Percentiles rank a stretch among this genome's conserved stretches.
These are phyloP conservation scores for Oceanodroma leucorhoa DNA, from an alignment of 2,797 vertebrate genomes.

Conservation along the genomic window DNA sequence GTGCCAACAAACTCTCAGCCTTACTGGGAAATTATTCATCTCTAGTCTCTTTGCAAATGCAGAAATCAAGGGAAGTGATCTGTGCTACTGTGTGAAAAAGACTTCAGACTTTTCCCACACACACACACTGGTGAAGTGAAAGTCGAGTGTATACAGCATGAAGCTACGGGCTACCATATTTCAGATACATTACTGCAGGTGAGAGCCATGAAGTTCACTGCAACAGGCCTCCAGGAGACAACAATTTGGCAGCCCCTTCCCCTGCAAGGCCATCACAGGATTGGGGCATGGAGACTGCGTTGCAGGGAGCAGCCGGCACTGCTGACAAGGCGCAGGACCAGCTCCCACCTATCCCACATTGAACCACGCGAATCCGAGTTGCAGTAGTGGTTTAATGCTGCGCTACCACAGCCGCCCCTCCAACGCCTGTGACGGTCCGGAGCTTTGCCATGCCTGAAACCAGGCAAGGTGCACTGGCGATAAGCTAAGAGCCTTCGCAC, in stretches of 20 bases:
- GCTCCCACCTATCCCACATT: not conserved
- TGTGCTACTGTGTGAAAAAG: not conserved
- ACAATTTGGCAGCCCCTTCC: not conserved
- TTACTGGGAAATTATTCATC: not conserved
- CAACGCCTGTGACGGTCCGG: rapidly evolving
- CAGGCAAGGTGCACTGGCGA: not conserved
- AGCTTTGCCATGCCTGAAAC: not conserved
- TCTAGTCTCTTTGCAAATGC: not conserved
- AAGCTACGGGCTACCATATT: not conserved
- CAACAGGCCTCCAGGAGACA: not conserved
- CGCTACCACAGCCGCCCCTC: not conserved
- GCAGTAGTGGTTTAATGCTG: rapidly evolving
- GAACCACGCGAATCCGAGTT: rapidly evolving
- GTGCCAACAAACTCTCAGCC: not conserved
- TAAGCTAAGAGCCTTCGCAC: not conserved
- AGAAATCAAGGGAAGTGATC: not conserved
- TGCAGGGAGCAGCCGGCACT: rapidly evolving
- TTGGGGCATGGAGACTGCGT: rapidly evolving
- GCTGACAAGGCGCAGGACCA: rapidly evolving
- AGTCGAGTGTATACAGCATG: not conserved
- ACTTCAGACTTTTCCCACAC: not conserved
- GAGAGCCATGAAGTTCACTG: not conserved
- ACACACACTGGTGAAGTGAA: not conserved
- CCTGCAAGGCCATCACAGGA: not conserved
- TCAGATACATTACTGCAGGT: not conserved